Percentiles rank a stretch among this genome's conserved stretches.
These are phyloP conservation scores for Psephotus haematonotus DNA, from an alignment of 2,113 vertebrate species.

Conservation along the genomic window DNA sequence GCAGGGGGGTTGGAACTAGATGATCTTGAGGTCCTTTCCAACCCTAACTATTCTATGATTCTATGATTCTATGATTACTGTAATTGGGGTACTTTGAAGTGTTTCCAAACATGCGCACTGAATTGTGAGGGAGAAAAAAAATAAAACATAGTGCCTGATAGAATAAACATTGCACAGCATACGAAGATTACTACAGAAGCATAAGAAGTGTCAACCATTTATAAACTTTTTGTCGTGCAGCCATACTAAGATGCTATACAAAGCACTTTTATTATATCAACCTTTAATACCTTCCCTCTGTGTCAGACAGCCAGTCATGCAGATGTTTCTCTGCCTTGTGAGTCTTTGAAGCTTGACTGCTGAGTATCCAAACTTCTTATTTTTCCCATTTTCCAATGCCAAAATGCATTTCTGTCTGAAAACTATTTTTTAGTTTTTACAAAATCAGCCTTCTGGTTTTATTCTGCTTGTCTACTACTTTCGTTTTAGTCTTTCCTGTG, in stretches of 20 bases:
- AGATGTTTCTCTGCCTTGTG: background rate
- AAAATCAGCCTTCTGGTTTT: slow-evolving; percentile 41
- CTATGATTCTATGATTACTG: no score
- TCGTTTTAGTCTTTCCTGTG: background rate
- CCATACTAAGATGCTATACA: background rate
- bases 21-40: no score
- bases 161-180: background rate
- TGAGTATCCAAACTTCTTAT: background rate
- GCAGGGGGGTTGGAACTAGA: no score
- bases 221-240: background rate
- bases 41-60: no score
- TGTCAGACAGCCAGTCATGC: background rate
- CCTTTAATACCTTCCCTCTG: background rate
- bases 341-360: slow-evolving; percentile 52
- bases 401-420: slow-evolving; percentile 33
- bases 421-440: background rate
- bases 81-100: background rate
- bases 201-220: background rate
- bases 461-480: slow-evolving; percentile 13
- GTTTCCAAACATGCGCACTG: background rate
- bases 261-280: background rate
- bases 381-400: background rate
- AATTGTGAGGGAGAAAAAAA: background rate
- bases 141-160: background rate
- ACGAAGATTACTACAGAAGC: background rate